Percentiles rank a stretch among this genome's conserved stretches.
Evolutionary conservation across 2,113 vertebrate species (phyloP).

Genomic region (Pangasianodon gigas): DNA sequence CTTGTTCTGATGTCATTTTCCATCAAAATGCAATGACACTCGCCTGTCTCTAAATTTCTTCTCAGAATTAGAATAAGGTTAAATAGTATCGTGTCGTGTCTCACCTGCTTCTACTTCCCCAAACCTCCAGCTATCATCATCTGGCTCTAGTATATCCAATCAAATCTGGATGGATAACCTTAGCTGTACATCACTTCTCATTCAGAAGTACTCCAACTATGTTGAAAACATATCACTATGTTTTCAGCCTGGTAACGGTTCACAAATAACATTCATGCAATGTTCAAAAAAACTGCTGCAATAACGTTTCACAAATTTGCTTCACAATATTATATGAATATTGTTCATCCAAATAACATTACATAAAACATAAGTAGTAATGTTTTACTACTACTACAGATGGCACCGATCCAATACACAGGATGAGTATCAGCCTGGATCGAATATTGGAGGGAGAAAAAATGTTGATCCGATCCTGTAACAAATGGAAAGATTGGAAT

Average conservation of each 20-base stretch:
- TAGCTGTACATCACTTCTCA: too few relatives aligned
- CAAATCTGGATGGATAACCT: background rate
- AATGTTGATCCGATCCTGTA: background rate
- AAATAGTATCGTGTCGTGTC: background rate
- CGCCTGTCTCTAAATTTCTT: too few relatives aligned
- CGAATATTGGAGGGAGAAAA: background rate
- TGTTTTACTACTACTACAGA: background rate
- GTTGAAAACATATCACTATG: background rate
- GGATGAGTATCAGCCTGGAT: background rate
- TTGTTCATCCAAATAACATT: background rate
- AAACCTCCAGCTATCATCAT: background rate
- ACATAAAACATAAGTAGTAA: background rate
- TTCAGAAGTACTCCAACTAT: background rate
- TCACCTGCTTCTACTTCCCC: background rate
- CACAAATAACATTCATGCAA: background rate
- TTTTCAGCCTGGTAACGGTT: background rate
- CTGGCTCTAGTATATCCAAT: background rate
- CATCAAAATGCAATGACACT: background rate
- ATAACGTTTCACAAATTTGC: too few relatives aligned
- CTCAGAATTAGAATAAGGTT: background rate
- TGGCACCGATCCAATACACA: background rate
- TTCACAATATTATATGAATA: background rate
- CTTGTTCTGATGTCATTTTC: background rate
- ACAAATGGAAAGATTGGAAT: background rate
- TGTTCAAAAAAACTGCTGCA: background rate